Base-by-base conservation (phyloP, 2,797 vertebrate genomes). In the Decapterus maruadsi region DNA sequence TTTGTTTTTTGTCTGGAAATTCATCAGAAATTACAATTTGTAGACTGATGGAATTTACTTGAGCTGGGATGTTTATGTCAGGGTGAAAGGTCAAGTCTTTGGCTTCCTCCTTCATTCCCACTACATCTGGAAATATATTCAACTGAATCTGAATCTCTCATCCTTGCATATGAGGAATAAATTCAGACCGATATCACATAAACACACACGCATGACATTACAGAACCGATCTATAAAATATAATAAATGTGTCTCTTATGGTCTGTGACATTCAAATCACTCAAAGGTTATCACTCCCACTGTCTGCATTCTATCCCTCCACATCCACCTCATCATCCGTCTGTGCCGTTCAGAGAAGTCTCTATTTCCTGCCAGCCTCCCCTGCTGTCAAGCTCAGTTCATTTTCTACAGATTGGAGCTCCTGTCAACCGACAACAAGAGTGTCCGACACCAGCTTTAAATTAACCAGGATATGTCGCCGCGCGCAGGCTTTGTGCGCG, bases 51-150 rank as follows among this genome's bases (percentile, higher is more conserved):
- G 91, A 94, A 94, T 93, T 90, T 78, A 79, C 72, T 87, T 80
- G 80, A 77, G 79, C 75, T 81, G 73, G 75, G 78, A 80, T 69
- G 74, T 65, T 80, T 81, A 64, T 82, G 79, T 65, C 34, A 13
- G 68, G 89, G 90, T 90, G 76, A 92, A 77, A 90, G 93, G 88
- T 93, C 84, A 76, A 71, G 56, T 81, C 87, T 88, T 91, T 19
- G 64, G 64, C 34, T 42, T 72, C 55, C 69, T 54, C 50, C 61
- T 54, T 50, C 13, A 36, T 67, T 75, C 61, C 58, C 19, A 59
- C 56, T 78, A 62, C n/a, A 0, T 53, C 26, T 45, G 5, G 0
- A 43, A 16, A 8, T 29, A 45, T 40, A 31, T 57, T 65, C 3
- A 60, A 31, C 19, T 13, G 3, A 46, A 38, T 5, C n/a, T n/a